A percentile compares a stretch with the other conserved stretches of the same genome.
Conservation (phyloP, 1,140 invertebrate genomes). For the Megathymus violae region DNA sequence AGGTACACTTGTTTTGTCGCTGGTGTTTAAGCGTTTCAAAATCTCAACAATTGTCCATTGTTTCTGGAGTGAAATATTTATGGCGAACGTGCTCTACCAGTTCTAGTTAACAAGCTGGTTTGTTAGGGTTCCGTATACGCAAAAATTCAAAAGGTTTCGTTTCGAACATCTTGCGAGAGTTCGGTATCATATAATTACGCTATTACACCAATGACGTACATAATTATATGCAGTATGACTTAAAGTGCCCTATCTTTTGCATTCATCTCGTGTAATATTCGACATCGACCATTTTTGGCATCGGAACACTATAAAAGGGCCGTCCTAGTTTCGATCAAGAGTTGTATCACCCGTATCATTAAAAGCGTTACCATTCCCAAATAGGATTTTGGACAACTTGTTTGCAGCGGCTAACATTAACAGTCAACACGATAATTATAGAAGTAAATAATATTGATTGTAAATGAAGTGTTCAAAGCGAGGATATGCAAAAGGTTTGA, state of each 20-base stretch:
- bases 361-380: neutral
- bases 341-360: neutral
- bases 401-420: neutral
- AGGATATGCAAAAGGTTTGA: too few relatives aligned
- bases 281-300: neutral
- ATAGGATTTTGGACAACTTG: neutral
- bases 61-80: slow-evolving; percentile 9
- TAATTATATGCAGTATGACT: too few relatives aligned
- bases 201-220: too few relatives aligned
- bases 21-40: slow-evolving; percentile 27
- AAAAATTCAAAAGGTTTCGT: too few relatives aligned
- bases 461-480: too few relatives aligned
- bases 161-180: too few relatives aligned
- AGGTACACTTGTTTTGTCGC: slow-evolving; percentile 9
- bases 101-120: neutral
- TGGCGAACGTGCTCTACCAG: neutral
- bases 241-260: too few relatives aligned
- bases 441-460: too few relatives aligned
- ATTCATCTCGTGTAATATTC: too few relatives aligned
- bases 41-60: slow-evolving; percentile 27
- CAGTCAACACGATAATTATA: too few relatives aligned
- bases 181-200: too few relatives aligned
- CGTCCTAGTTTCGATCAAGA: neutral
- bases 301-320: neutral
- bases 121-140: neutral